Evolutionary conservation across 2,797 vertebrate species (phyloP).

Genomic region (Steatocranus sp.): DNA sequence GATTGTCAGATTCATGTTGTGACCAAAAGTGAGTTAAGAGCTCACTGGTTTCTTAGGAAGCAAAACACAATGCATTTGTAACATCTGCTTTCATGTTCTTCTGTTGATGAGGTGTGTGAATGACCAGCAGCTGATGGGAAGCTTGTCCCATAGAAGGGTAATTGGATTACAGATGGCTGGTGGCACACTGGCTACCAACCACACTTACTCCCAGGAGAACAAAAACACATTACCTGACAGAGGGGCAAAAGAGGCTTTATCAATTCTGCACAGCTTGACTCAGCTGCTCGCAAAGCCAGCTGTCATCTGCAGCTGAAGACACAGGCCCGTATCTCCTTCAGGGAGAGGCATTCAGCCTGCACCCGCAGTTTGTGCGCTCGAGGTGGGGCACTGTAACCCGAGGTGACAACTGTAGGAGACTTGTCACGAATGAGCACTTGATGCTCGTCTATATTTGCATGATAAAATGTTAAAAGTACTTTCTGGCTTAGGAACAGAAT

Average conservation of each 20-base stretch:
- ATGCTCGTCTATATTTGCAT: conserved; percentile 22
- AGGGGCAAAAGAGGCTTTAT: conserved; percentile 58
- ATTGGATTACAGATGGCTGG: conserved; percentile 51
- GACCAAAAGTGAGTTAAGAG: not conserved
- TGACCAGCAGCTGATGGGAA: not conserved
- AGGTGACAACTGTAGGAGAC: conserved; percentile 36
- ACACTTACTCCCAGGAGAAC: conserved; percentile 43
- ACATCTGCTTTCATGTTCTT: not conserved
- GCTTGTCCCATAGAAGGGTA: conserved; percentile 21
- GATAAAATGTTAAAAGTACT: conserved; percentile 6
- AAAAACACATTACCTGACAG: conserved; percentile 50
- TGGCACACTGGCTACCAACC: conserved; percentile 31
- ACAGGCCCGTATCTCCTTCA: conserved; percentile 26
- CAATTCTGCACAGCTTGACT: conserved; percentile 64
- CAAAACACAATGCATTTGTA: conserved; percentile 1
- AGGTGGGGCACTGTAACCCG: conserved; percentile 14
- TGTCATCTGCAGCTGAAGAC: conserved; percentile 18
- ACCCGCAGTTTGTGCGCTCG: not conserved
- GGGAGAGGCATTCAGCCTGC: not conserved
- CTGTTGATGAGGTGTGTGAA: not conserved
- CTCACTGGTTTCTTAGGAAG: not conserved
- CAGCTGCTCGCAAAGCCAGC: conserved; percentile 34
- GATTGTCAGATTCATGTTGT: not conserved
- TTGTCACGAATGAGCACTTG: not conserved
- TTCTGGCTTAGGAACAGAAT: not conserved